Evolutionary conservation across 1,140 invertebrate species (phyloP).

Genomic region (Whitmania pigra): DNA sequence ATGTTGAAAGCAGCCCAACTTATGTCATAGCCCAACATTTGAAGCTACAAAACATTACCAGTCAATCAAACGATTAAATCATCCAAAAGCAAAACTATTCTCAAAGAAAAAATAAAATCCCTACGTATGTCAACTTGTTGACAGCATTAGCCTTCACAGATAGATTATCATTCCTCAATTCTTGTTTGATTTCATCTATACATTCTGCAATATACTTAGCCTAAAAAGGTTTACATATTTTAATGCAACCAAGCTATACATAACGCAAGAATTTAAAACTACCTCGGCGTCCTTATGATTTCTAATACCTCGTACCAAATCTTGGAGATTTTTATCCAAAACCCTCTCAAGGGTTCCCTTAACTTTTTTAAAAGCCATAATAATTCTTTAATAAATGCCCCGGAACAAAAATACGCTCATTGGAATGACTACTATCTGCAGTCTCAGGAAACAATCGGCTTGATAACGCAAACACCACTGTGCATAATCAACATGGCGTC

Average conservation of each 20-base stretch:
- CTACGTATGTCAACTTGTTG: constrained; percentile 95
- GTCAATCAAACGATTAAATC: constrained; percentile 1
- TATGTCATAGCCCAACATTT: constrained; percentile 99
- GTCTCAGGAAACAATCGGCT: too few species aligned
- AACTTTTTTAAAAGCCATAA: constrained; percentile 59
- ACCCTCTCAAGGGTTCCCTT: constrained; percentile 97
- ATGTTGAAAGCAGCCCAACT: constrained; percentile 99
- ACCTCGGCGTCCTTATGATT: constrained; percentile 99
- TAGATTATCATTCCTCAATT: constrained; percentile 89
- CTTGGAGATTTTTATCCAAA: constrained; percentile 98
- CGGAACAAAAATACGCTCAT: too few species aligned
- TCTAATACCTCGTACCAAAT: constrained; percentile 92
- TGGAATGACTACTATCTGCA: too few species aligned
- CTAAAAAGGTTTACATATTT: constrained; percentile 49
- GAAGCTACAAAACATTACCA: constrained; percentile 55
- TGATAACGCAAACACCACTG: too few species aligned
- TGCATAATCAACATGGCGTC: too few species aligned
- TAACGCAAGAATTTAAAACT: constrained; percentile 34
- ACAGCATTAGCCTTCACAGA: constrained; percentile 97
- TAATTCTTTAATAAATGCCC: too few species aligned
- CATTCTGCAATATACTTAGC: constrained; percentile 97
- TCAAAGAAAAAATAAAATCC: constrained; percentile 38
- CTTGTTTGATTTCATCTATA: constrained; percentile 98
- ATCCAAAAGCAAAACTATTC: constrained; percentile 10
- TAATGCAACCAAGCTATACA: neutral